Conservation (phyloP, 2,888 invertebrate genomes). For the Sarcophaga caerulescens region DNA sequence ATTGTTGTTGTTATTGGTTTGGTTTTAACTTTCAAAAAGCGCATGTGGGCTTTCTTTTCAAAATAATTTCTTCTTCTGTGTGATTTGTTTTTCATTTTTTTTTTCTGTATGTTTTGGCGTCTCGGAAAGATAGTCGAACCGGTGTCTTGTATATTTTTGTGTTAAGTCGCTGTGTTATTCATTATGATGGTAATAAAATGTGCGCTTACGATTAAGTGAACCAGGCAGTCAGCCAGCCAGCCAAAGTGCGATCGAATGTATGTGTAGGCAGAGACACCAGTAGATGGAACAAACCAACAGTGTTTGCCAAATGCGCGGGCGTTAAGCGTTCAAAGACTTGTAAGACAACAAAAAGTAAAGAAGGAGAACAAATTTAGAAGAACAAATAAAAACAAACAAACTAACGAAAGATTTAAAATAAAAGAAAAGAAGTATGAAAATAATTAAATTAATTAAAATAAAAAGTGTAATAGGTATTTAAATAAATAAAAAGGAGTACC, state of each 20-base stretch:
- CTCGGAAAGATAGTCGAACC: slow-evolving; percentile 64
- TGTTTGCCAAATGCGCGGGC: slow-evolving; percentile 56
- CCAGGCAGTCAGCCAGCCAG: slow-evolving; percentile 1
- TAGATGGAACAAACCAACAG: background rate
- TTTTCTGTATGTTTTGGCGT: slow-evolving; percentile 40
- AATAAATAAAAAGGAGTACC: no score
- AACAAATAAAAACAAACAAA: background rate
- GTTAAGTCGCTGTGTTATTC: slow-evolving; percentile 25
- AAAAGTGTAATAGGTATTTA: no score
- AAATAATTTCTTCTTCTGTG: slow-evolving; percentile 25
- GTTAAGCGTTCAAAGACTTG: slow-evolving; percentile 56
- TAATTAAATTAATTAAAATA: no score
- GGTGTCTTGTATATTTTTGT: slow-evolving; percentile 56
- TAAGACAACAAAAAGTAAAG: background rate
- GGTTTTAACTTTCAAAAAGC: slow-evolving; percentile 55
- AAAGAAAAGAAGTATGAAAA: no score
- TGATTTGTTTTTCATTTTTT: slow-evolving; percentile 24
- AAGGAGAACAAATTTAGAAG: background rate
- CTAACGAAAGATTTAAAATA: background rate
- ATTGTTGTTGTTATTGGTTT: slow-evolving; percentile 8
- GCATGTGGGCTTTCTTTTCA: slow-evolving; percentile 64
- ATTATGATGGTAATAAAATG: slow-evolving; percentile 31
- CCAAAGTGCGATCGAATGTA: slow-evolving; percentile 57
- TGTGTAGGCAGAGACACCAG: background rate
- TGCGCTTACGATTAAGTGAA: slow-evolving; percentile 48